Conservation (phyloP, 2,797 vertebrate genomes). For the Chanos chanos region DNA sequence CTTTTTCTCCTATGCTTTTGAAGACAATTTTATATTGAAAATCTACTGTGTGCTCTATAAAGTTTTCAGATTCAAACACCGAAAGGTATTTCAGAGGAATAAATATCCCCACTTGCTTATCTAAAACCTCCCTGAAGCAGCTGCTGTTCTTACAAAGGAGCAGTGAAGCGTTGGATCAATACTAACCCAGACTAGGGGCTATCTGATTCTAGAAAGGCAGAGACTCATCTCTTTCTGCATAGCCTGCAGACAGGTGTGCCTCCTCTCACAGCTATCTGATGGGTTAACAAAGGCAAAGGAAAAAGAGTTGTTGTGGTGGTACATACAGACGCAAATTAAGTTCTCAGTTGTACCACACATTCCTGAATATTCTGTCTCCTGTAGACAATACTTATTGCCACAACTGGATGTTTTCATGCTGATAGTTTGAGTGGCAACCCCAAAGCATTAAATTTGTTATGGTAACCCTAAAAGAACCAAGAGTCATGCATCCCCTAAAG, state of each 20-base stretch:
- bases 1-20: no score
- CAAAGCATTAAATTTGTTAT: no score
- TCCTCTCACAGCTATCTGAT: conserved; percentile 70
- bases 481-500: no score
- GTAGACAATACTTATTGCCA: conserved; percentile 51
- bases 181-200: conserved; percentile 71
- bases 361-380: conserved; percentile 49
- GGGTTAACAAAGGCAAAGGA: conserved; percentile 64
- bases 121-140: conserved; percentile 71
- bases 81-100: conserved; percentile 59
- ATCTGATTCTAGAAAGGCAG: conserved; percentile 74
- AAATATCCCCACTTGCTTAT: conserved; percentile 71
- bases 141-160: conserved; percentile 70
- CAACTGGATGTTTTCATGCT: conserved; percentile 46
- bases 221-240: conserved; percentile 76
- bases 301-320: conserved; percentile 54
- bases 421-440: conserved; percentile 24
- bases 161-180: conserved; percentile 77
- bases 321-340: conserved; percentile 68
- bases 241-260: conserved; percentile 73
- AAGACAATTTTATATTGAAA: no score
- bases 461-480: no score
- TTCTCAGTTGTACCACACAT: conserved; percentile 65
- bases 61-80: conserved; percentile 51
- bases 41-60: no score